Base-by-base conservation (phyloP, 2,797 vertebrate species). In the Pseudochaenichthys georgianus region DNA sequence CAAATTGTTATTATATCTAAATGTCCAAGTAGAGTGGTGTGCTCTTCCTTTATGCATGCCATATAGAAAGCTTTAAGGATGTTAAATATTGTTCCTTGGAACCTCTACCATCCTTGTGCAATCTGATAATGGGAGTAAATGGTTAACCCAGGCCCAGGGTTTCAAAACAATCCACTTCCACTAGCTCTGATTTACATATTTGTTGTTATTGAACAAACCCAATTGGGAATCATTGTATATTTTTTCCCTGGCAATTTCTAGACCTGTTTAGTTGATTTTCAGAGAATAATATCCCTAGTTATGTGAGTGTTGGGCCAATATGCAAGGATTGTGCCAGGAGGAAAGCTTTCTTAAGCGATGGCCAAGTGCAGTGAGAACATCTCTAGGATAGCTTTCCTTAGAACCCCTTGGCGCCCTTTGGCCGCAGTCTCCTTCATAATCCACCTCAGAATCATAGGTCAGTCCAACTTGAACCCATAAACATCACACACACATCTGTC, bases 71-170 rank as follows among this genome's bases (percentile, higher is more conserved):
- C 11, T 70, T 31, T 9, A 17, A 31, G 13, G 48, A 51, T 16
- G 46, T 15, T 34, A 61, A 45, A 42, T 42, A 46, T 17, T 57
- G 28, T 51, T 67, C 2, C 11, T n/a, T 47, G 43, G 3, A 41
- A 23, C 10, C 19, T n/a, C 19, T 23, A 16, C 15, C 31, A 61
- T 9, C 4, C 55, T 5, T 52, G 21, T 58, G 53, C n/a, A 41
- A 77, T 34, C 54, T 60, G 21, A 84, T 28, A 59, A 21, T 5
- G 47, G 60, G 50, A 41, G 13, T 34, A 21, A 61, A n/a, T n/a
- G n/a, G 34, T 4, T 34, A 34, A 34, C 34, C 34, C 34, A 38
- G 8, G 34, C 7, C 34, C 34, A 38, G 8, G 34, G 34, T 38
- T 38, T 38, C 34, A 38, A 38, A 38, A 38, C 34, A 38, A 38